Base-by-base conservation (phyloP, 2,113 vertebrate genomes). In the Stercorarius parasiticus region DNA sequence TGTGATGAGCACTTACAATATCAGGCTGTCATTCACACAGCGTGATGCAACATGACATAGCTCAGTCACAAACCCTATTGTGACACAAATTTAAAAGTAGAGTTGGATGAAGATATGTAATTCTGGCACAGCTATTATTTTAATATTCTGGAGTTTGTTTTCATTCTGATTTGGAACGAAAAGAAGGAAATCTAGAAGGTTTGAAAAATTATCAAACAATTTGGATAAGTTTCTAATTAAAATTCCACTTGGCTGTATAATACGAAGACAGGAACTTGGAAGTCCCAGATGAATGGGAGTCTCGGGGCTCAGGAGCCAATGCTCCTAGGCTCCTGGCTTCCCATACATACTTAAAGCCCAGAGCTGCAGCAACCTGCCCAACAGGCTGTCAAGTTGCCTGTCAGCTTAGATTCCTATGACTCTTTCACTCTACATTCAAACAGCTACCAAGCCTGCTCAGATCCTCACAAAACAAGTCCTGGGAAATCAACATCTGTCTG, bases 101-200 rank as follows among this genome's bases (percentile, higher is more conserved):
- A 62, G n/a, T 73, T 94, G 94, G 87, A 93, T 47, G 79, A 70
- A 78, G 62, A 90, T 34, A 53, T 1, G 32, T 10, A 80, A 58
- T 82, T 80, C 94, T 91, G 87, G 93, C 82, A 83, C 1, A 3
- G 38, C n/a, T 77, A 82, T 85, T 82, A 81, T 90, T 94, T 91
- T 90, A 96, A 80, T 95, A 95, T 94, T 95, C 90, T 16, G 9
- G 88, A 85, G 64, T 81, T 96, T 91, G 73, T 96, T 97, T 97
- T 95, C 55, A 42, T 93, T 94, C 20, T 58, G 70, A 79, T 97
- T 93, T 96, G 89, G 91, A 96, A 71, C 15, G 59, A 80, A 91
- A 90, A 76, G 27, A 82, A 92, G 53, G 89, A 91, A 81, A 91
- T 83, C 38, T 86, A 95, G 84, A 93, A 86, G 83, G 66, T 76